Evolutionary conservation across 2,888 invertebrate species (phyloP).

Genomic region (Diadromus collaris): DNA sequence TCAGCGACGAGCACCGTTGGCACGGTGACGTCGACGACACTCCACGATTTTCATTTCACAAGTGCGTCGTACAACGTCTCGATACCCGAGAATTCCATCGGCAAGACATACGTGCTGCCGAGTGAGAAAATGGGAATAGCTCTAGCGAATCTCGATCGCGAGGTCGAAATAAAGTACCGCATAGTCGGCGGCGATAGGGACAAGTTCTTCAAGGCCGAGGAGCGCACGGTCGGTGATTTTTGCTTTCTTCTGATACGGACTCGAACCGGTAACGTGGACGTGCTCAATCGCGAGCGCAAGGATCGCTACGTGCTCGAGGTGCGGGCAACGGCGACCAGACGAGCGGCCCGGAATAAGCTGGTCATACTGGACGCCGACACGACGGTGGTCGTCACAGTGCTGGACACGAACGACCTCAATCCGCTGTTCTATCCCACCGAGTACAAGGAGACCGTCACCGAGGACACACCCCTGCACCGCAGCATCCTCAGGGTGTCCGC

Average conservation of each 20-base stretch:
- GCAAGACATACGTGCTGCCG: conserved; percentile 91
- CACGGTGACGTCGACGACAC: conserved; percentile 44
- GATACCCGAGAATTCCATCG: conserved; percentile 95
- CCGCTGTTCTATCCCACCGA: conserved; percentile 96
- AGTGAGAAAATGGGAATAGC: conserved; percentile 91
- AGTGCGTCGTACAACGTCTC: conserved; percentile 91
- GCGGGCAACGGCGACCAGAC: conserved; percentile 85
- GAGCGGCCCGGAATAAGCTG: conserved; percentile 82
- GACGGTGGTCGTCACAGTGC: conserved; percentile 86
- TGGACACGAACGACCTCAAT: conserved; percentile 95
- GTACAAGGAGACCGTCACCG: conserved; percentile 93
- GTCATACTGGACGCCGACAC: conserved; percentile 84
- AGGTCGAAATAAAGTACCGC: conserved; percentile 88
- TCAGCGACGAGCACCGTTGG: conserved; percentile 54
- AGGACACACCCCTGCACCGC: conserved; percentile 92
- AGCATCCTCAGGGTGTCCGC: conserved; percentile 91
- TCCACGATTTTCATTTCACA: conserved; percentile 85
- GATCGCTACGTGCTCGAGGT: conserved; percentile 91
- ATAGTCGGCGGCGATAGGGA: conserved; percentile 94
- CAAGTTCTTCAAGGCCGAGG: conserved; percentile 96
- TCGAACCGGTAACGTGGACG: conserved; percentile 92
- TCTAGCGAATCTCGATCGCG: conserved; percentile 76
- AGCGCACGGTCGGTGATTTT: conserved; percentile 94
- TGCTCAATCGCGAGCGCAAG: conserved; percentile 95
- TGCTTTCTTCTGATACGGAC: conserved; percentile 95